A percentile compares a stretch with the other conserved stretches of the same genome.
phyloP scores from a whole-genome alignment of 2,113 vertebrate species.

The Apodemus sylvaticus region DNA sequence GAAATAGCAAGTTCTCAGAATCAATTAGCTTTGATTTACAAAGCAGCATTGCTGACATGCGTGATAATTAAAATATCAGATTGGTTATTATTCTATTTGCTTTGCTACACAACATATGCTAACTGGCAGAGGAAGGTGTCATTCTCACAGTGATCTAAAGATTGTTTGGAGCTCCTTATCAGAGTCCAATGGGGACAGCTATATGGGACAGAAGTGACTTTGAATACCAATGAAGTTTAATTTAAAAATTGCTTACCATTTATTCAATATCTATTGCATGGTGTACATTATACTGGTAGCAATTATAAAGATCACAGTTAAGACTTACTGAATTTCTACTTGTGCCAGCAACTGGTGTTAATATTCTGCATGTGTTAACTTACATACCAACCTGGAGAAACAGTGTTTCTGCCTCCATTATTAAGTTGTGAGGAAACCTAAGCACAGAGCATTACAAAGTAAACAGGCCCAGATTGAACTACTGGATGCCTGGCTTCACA shows the following conservation, averaged over 20 bases:
- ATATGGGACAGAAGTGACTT: neutral
- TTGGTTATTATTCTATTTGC: slow-evolving; percentile 75
- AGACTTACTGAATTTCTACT: neutral
- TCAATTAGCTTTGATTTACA: slow-evolving; percentile 73
- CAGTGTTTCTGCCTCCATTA: neutral
- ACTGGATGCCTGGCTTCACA: neutral
- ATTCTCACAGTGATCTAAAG: slow-evolving; percentile 5
- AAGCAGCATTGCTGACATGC: slow-evolving; percentile 42
- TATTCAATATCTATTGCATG: neutral
- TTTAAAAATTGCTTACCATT: neutral
- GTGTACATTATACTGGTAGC: neutral
- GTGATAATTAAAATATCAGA: slow-evolving; percentile 72
- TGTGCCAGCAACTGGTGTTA: neutral
- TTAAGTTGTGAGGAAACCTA: neutral
- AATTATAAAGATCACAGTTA: neutral
- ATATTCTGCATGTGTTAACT: neutral
- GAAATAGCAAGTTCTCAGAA: slow-evolving; percentile 55
- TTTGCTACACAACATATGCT: slow-evolving; percentile 41
- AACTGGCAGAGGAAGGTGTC: neutral
- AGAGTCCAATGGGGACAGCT: neutral
- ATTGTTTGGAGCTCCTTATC: neutral
- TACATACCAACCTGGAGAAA: neutral
- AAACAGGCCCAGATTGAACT: neutral
- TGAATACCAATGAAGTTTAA: slow-evolving; percentile 21
- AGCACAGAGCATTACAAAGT: neutral